Base-by-base conservation (phyloP, 2,113 vertebrate genomes). In the Strix uralensis region DNA sequence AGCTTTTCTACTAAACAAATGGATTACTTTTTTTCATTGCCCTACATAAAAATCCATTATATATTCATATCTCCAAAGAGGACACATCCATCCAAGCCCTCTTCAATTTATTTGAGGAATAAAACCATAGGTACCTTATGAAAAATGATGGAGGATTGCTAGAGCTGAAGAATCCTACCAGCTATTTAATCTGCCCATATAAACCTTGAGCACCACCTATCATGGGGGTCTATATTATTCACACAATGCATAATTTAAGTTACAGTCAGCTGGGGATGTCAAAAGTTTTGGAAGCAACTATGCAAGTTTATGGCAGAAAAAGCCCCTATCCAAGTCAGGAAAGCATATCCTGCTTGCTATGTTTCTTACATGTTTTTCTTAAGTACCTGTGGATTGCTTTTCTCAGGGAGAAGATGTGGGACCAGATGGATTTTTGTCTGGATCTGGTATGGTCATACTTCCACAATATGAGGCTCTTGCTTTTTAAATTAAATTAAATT, bases 211-310 rank as follows among this genome's bases (percentile, higher is more conserved):
- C 42, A 71, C 21, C 30, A 58, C 34, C 36, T 66, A 30, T 27
- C 5, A 2, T 0, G 0, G 7, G 25, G 12, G 16, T 55, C 42
- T 61, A 0, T 9, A 54, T 63, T 83, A 86, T 69, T 78, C 66
- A n/a, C 30, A 72, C 25, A 72, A 11, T 23, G 3, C 36, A 20
- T 12, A 40, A 83, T 62, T 91, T 38, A 21, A 71, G 20, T 18
- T 38, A 14, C 30, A 70, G 38, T 46, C 49, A 46, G 18, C 26
- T 67, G 25, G 16, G 11, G 6, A 49, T 25, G 9, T 75, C 11
- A 44, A 44, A 90, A 73, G 8, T 62, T 75, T 70, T 51, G 20
- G 81, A 66, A n/a, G 59, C 18, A 86, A 46, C 40, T 84, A 25
- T 42, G 51, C 30, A 84, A 58, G 9, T n/a, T 82, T 32, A 52